These are phyloP conservation scores for Drosophila acutilabella DNA, from an alignment of 2,888 invertebrate species.

Conservation along the genomic window DNA sequence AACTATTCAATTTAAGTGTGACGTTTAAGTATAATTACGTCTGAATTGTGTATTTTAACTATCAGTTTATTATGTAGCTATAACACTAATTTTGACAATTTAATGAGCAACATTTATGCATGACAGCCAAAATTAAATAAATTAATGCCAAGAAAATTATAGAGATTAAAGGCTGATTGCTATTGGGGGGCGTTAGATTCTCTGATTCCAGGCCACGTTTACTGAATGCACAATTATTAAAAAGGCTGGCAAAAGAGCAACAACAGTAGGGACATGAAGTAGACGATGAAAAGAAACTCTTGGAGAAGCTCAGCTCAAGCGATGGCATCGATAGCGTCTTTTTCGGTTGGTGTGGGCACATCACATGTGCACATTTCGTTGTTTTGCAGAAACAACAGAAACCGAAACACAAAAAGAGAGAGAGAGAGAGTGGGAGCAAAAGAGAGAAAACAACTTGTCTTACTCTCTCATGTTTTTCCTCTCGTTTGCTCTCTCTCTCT, in stretches of 20 bases:
- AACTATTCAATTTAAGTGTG: too few relatives aligned
- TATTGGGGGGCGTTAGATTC: conserved; percentile 39
- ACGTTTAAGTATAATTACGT: too few relatives aligned
- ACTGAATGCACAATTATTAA: conserved; percentile 76
- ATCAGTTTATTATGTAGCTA: background rate
- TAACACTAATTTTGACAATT: background rate
- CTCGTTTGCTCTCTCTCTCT: conserved; percentile 5
- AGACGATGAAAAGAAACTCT: background rate
- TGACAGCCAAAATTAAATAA: conserved; percentile 63
- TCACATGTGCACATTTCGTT: conserved; percentile 78
- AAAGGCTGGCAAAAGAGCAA: conserved; percentile 68
- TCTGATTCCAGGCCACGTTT: conserved; percentile 57
- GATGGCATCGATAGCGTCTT: conserved; percentile 52
- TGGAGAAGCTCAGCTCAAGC: background rate
- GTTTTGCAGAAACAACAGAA: conserved; percentile 55
- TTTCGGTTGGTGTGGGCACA: conserved; percentile 40
- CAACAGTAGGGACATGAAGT: background rate
- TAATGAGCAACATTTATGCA: conserved; percentile 59
- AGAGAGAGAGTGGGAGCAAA: background rate
- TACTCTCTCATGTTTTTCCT: background rate
- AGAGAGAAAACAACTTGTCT: background rate
- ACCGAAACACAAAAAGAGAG: conserved; percentile 14
- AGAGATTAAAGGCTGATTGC: conserved; percentile 69
- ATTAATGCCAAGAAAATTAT: conserved; percentile 71
- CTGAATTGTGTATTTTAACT: too few relatives aligned